Conservation (phyloP, 2,888 invertebrate genomes). For the Pemphredon lugubris region DNA sequence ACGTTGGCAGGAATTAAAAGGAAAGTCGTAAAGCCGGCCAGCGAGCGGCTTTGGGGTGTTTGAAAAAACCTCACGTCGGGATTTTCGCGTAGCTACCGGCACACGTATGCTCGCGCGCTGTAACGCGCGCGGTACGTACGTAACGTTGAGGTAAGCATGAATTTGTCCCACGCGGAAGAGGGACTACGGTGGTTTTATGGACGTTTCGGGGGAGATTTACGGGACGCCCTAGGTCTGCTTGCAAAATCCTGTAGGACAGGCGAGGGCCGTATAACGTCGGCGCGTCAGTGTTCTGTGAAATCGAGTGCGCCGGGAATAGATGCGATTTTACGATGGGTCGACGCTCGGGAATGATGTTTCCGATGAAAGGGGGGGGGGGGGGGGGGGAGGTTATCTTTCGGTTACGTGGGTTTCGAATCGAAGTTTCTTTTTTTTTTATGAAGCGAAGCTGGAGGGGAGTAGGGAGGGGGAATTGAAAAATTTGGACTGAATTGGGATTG, state of each 20-base stretch:
- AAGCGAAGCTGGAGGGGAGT: too few relatives aligned
- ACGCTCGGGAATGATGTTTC: background rate
- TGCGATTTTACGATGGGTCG: constrained; percentile 5
- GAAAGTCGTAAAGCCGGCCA: constrained; percentile 45
- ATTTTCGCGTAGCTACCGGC: too few relatives aligned
- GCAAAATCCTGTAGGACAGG: too few relatives aligned
- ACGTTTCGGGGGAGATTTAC: constrained; percentile 42
- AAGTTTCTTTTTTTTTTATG: too few relatives aligned
- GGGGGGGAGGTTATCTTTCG: too few relatives aligned
- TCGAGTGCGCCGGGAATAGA: constrained; percentile 3
- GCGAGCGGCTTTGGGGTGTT: background rate
- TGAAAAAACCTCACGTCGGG: too few relatives aligned
- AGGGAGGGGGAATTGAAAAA: too few relatives aligned
- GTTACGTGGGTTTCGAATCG: too few relatives aligned
- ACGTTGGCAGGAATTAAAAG: constrained; percentile 41
- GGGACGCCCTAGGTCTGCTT: constrained; percentile 16
- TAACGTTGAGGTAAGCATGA: too few relatives aligned
- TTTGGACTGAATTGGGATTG: too few relatives aligned
- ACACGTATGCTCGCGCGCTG: too few relatives aligned
- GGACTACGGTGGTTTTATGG: constrained; percentile 39
- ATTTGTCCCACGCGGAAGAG: constrained; percentile 34
- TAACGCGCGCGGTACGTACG: too few relatives aligned
- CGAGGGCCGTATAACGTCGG: constrained; percentile 10
- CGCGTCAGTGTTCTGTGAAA: constrained; percentile 10
- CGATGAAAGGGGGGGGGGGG: background rate